Conservation (phyloP, 2,113 vertebrate species). For the Corynorhinus townsendii region DNA sequence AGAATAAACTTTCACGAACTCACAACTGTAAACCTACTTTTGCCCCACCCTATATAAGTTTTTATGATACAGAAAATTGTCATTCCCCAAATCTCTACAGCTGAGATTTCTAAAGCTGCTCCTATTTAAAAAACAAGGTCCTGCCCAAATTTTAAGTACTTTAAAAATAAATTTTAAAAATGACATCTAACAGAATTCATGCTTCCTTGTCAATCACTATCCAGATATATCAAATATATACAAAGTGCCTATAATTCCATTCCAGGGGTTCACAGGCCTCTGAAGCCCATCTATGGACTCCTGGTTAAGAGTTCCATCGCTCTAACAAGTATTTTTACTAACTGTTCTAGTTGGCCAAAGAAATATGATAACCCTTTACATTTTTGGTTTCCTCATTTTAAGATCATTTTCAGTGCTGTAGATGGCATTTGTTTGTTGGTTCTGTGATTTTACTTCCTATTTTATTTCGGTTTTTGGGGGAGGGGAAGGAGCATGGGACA, state of each 20-base stretch:
- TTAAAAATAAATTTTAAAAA: neutral
- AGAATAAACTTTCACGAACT: neutral
- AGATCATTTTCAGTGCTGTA: neutral
- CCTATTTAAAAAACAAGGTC: neutral
- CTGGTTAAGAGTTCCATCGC: neutral
- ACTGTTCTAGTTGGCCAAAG: neutral
- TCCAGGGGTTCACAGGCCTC: neutral
- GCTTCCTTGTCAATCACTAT: neutral
- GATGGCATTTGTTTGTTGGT: neutral
- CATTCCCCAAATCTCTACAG: neutral
- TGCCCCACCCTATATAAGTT: neutral
- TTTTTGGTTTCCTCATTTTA: constrained; percentile 26
- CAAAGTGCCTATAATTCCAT: neutral
- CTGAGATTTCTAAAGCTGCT: neutral
- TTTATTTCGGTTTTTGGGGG: neutral
- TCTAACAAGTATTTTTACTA: neutral
- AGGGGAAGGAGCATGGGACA: neutral
- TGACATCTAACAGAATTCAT: neutral
- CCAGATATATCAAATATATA: neutral
- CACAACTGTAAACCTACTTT: neutral
- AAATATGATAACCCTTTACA: neutral
- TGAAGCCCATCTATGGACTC: neutral
- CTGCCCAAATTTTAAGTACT: neutral
- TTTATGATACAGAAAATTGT: neutral
- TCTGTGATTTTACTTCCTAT: neutral